Evolutionary conservation across 1,140 invertebrate genomes (phyloP), one percentile per base, ranked within the genome.

Genomic region (Ladona fulva): DNA sequence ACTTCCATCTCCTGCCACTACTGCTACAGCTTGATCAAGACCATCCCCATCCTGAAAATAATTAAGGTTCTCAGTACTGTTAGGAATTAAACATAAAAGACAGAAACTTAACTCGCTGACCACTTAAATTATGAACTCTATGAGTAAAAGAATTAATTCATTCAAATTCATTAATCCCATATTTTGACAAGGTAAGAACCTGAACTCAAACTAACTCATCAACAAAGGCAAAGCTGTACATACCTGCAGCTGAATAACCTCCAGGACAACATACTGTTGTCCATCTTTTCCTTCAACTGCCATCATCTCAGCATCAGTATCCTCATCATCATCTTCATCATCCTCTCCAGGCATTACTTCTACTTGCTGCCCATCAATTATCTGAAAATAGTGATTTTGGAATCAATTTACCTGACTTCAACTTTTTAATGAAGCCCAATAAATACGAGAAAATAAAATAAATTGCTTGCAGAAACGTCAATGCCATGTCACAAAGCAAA

Each of bases 231-330:
- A n/a, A n/a, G n/a, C n/a, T n/a, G n/a, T 19, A 66, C 90, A 90
- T 79, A 93, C 93, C 73, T 90, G 90, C 16, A 94, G 84, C 81
- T 95, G 92, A 77, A 95, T 94, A 14, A 95, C 93, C 86, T 95
- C 92, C 5, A 95, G 84, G 14, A 95, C 94, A 8, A 95, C 94
- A 80, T 95, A 95, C 81, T 95, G 93, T 78, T 94, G 91, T 0
- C 92, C 93, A 84, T 94, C 92, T 80, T 89, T 87, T 81, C 92
- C 90, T 83, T 92, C 89, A 0, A 92, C 90, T 10, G 89, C 89
- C 85, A 91, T 88, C 83, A 90, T 87, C 24, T 87, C 86, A 8
- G 86, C 87, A 74, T 86, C 83, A 14, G 81, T 80, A 14, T 85
- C 82, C 22, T 85, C 83, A n/a, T 85, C 84, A 12, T 84, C 83